Conservation (phyloP, 2,113 vertebrate genomes). For the Oxygymnocypris stewartii region DNA sequence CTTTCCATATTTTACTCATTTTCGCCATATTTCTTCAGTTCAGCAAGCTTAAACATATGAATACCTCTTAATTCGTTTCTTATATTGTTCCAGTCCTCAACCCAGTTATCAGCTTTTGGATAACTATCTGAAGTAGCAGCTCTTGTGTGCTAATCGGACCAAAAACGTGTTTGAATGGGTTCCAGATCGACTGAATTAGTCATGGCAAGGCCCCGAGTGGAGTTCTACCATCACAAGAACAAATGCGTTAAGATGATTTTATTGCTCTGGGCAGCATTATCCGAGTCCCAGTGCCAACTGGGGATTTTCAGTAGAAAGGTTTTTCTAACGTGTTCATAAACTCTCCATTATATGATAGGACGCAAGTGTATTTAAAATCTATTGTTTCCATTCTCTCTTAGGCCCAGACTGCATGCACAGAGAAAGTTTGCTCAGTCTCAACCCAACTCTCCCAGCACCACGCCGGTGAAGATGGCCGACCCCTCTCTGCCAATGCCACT, state of each 20-base stretch:
- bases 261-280: constrained; percentile 40
- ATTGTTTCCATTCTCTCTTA: constrained; percentile 57
- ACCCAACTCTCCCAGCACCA: constrained; percentile 98
- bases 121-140: constrained; percentile 34
- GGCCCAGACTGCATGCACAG: constrained; percentile 98
- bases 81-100: not conserved
- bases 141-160: constrained; percentile 21
- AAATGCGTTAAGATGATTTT: constrained; percentile 26
- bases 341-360: constrained; percentile 14
- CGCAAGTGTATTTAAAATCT: constrained; percentile 26
- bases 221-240: constrained; percentile 37
- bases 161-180: constrained; percentile 24
- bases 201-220: constrained; percentile 17
- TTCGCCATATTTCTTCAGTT: not conserved
- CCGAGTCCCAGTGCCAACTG: constrained; percentile 32
- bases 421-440: constrained; percentile 99
- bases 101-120: constrained; percentile 10
- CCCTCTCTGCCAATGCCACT: constrained; percentile 83
- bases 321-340: constrained; percentile 43
- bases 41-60: not conserved
- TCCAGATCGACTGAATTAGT: constrained; percentile 50
- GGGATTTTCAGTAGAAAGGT: constrained; percentile 35
- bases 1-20: not conserved
- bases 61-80: not conserved
- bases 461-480: constrained; percentile 94